phyloP scores from a whole-genome alignment of 2,797 vertebrate species.

The Pantherophis vulpinus region DNA sequence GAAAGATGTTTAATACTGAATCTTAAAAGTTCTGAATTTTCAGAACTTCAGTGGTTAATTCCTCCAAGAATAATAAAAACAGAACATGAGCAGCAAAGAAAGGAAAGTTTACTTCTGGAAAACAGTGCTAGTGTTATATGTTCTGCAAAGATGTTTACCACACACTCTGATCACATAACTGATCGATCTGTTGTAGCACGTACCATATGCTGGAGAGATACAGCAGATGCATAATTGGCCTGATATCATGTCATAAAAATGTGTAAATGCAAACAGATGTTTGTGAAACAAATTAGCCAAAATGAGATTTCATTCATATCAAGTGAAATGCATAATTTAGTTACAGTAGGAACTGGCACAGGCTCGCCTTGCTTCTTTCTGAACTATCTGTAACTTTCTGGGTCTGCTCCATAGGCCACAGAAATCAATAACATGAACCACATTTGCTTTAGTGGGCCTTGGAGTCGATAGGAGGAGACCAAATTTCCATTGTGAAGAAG shows the following conservation, averaged over 20 bases:
- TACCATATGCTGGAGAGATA: conserved; percentile 47
- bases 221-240: conserved; percentile 44
- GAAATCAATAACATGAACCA: conserved; percentile 46
- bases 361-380: conserved; percentile 36
- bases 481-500: conserved; percentile 47
- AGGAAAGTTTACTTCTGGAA: conserved; percentile 27
- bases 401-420: conserved; percentile 45
- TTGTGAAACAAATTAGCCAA: conserved; percentile 36
- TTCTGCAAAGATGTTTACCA: conserved; percentile 38
- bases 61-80: conserved; percentile 13
- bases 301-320: conserved; percentile 39
- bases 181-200: conserved; percentile 44
- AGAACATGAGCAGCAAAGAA: background rate
- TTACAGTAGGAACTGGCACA: conserved; percentile 31
- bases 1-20: background rate
- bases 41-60: background rate
- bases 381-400: conserved; percentile 53
- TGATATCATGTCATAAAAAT: conserved; percentile 62
- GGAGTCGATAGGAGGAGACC: conserved; percentile 42
- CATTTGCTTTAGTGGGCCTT: conserved; percentile 49
- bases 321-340: conserved; percentile 49
- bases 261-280: conserved; percentile 48
- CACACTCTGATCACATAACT: conserved; percentile 48
- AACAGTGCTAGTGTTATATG: conserved; percentile 26
- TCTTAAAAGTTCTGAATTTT: background rate